Conservation (phyloP, 1,140 invertebrate genomes). For the Epicauta chinensis region DNA sequence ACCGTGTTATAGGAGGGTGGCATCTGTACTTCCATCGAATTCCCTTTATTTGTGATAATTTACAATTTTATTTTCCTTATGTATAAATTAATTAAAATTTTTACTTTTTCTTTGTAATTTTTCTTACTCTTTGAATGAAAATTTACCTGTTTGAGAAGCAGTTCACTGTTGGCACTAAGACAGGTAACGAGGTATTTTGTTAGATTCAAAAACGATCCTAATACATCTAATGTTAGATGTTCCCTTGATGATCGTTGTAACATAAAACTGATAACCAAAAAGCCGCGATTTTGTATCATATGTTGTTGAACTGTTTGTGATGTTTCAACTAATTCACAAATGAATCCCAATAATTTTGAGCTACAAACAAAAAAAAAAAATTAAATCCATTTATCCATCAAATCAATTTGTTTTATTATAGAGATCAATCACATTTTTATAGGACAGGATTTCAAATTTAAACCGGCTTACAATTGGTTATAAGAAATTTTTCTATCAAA, state of each 20-base stretch:
- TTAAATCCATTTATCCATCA: too few species aligned
- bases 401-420: too few species aligned
- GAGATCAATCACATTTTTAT: too few species aligned
- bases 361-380: constrained; percentile 52
- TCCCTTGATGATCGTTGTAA: constrained; percentile 89
- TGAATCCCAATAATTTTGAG: constrained; percentile 93
- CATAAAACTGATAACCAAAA: constrained; percentile 96
- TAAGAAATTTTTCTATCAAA: too few species aligned
- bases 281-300: constrained; percentile 96
- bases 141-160: constrained; percentile 89
- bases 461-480: too few species aligned
- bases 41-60: too few species aligned
- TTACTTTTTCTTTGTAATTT: too few species aligned
- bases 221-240: constrained; percentile 88
- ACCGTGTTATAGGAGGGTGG: too few species aligned
- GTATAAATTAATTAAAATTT: too few species aligned
- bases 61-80: too few species aligned
- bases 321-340: constrained; percentile 94
- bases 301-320: constrained; percentile 97
- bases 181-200: constrained; percentile 96
- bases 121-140: not conserved
- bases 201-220: constrained; percentile 87
- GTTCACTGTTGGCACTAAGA: constrained; percentile 85
- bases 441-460: too few species aligned
- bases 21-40: too few species aligned